Evolutionary conservation across 2,113 vertebrate genomes (phyloP).

Genomic region (Hippolais icterina): DNA sequence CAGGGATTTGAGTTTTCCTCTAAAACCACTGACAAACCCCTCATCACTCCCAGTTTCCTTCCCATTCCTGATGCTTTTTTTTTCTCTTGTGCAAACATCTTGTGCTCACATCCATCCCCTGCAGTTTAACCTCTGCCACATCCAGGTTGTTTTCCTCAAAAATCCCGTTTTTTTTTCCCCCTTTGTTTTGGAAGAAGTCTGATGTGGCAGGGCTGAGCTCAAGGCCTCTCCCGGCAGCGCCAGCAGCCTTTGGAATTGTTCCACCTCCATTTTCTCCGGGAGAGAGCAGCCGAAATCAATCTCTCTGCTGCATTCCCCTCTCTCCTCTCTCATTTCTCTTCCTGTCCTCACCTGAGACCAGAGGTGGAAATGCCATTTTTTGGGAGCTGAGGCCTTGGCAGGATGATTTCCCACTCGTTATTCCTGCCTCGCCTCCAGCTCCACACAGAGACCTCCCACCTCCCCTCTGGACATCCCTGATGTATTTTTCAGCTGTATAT

Average conservation of each 20-base stretch:
- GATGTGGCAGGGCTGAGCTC: rapidly evolving
- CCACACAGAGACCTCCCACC: neutral
- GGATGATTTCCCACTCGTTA: neutral
- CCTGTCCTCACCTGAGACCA: neutral
- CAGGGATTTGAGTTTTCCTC: neutral
- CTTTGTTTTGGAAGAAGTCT: neutral
- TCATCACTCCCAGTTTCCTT: rapidly evolving
- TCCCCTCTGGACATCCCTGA: neutral
- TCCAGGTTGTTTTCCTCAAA: neutral
- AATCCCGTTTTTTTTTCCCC: rapidly evolving
- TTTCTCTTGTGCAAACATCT: neutral
- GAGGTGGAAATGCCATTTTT: neutral
- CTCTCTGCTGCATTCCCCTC: neutral
- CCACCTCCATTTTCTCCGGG: neutral
- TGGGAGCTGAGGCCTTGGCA: neutral
- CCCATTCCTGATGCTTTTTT: rapidly evolving
- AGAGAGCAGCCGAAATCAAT: neutral
- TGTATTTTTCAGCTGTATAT: neutral
- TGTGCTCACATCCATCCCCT: rapidly evolving
- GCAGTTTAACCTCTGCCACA: neutral
- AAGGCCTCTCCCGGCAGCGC: neutral
- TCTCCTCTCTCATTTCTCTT: neutral
- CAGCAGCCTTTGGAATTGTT: neutral
- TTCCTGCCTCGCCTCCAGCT: neutral
- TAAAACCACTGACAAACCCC: neutral